Evolutionary conservation across 2,113 vertebrate genomes (phyloP).

Genomic region (Mugil cephalus): DNA sequence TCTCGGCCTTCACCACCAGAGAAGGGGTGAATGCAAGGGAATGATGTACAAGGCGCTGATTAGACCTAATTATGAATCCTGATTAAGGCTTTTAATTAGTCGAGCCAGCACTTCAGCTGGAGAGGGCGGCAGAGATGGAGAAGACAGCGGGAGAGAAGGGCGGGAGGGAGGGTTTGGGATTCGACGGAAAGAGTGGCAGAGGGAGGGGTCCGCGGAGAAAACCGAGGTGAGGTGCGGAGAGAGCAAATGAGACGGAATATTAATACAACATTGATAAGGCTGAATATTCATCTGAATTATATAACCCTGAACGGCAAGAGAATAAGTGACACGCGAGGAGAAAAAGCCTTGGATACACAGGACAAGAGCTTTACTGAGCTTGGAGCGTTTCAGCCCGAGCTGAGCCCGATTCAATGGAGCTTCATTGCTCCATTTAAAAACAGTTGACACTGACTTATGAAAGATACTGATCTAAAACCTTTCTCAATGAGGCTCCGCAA

Average conservation of each 20-base stretch:
- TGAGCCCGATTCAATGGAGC: constrained; percentile 15
- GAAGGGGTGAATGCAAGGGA: constrained; percentile 76
- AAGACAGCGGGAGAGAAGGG: constrained; percentile 54
- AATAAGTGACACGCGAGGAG: background rate
- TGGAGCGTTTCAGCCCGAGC: background rate
- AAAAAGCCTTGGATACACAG: background rate
- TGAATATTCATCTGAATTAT: constrained; percentile 1
- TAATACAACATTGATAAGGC: constrained; percentile 4
- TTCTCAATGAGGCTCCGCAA: constrained; percentile 6
- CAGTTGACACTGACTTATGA: constrained; percentile 22
- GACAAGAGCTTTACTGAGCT: background rate
- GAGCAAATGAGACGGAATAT: constrained; percentile 13
- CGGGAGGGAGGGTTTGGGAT: background rate
- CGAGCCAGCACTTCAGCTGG: constrained; percentile 82
- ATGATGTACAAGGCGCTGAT: constrained; percentile 86
- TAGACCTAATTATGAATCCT: constrained; percentile 87
- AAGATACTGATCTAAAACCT: constrained; percentile 27
- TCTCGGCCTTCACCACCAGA: constrained; percentile 76
- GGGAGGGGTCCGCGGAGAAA: constrained; percentile 9
- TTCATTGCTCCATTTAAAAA: constrained; percentile 23
- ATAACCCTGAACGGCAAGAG: constrained; percentile 26
- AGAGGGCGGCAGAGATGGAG: constrained; percentile 76
- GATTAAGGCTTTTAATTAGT: constrained; percentile 89
- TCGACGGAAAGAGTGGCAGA: constrained; percentile 20
- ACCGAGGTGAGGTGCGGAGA: constrained; percentile 14